Evolutionary conservation across 2,113 vertebrate genomes (phyloP).

Genomic region (Sylvia atricapilla): DNA sequence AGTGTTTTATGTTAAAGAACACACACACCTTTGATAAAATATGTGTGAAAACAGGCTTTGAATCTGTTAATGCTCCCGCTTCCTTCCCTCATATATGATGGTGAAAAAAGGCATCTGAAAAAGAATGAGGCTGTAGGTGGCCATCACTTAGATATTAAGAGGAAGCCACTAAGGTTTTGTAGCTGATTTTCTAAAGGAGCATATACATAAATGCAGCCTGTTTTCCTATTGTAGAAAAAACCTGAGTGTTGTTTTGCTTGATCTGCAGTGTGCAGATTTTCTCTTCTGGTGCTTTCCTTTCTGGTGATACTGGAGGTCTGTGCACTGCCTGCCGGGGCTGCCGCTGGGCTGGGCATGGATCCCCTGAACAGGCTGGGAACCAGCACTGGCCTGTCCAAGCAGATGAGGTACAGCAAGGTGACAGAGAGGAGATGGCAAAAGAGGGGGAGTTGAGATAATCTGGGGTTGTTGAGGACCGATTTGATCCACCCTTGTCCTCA

Average conservation of each 20-base stretch:
- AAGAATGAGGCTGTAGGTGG: neutral
- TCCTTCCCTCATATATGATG: neutral
- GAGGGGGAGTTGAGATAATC: neutral
- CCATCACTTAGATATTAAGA: neutral
- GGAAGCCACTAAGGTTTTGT: neutral
- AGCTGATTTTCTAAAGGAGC: neutral
- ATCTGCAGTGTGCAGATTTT: neutral
- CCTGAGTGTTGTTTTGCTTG: neutral
- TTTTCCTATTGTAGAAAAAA: neutral
- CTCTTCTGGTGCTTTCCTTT: neutral
- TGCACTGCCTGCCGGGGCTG: fast-evolving
- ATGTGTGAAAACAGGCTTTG: neutral
- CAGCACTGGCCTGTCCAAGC: fast-evolving
- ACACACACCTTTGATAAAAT: neutral
- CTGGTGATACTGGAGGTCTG: neutral
- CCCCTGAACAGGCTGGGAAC: neutral
- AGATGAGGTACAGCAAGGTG: neutral
- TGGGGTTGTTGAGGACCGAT: fast-evolving
- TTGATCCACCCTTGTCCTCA: neutral
- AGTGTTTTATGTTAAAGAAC: neutral
- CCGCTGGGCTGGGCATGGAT: fast-evolving
- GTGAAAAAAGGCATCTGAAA: neutral
- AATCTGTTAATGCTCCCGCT: neutral
- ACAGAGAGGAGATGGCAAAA: neutral
- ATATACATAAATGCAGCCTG: neutral